phyloP scores from a whole-genome alignment of 1,140 invertebrate genomes.

The Hycleus phaleratus region DNA sequence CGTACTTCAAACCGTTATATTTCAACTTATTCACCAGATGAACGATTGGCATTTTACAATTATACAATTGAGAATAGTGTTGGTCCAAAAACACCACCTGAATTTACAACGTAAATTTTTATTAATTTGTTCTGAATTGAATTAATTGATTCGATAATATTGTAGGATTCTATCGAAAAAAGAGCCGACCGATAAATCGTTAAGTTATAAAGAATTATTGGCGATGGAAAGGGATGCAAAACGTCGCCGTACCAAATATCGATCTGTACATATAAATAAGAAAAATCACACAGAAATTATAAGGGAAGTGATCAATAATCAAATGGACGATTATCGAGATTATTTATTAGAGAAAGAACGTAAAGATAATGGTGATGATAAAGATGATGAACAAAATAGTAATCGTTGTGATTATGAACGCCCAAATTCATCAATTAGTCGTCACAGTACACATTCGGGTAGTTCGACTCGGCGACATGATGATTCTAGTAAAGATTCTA shows the following conservation, averaged over 20 bases:
- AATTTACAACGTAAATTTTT: conserved; percentile 36
- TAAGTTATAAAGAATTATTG: conserved; percentile 44
- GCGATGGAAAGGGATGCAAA: conserved; percentile 54
- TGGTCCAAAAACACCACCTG: conserved; percentile 28
- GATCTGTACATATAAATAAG: conserved; percentile 54
- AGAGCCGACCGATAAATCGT: conserved; percentile 19
- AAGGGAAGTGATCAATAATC: conserved; percentile 54
- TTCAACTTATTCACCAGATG: conserved; percentile 46
- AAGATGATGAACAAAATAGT: neutral
- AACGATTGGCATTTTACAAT: conserved; percentile 45
- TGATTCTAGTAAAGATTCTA: neutral
- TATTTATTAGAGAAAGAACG: conserved; percentile 15
- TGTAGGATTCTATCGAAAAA: neutral
- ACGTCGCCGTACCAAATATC: conserved; percentile 54
- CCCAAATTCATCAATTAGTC: conserved; percentile 15
- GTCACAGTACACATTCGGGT: conserved; percentile 18
- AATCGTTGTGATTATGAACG: neutral
- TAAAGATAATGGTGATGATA: neutral
- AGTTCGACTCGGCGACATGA: conserved; percentile 2
- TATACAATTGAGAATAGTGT: conserved; percentile 43
- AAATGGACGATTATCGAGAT: conserved; percentile 40
- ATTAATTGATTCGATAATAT: no score
- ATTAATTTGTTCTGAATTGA: no score
- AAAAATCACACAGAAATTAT: conserved; percentile 55
- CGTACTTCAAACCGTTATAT: conserved; percentile 46